phyloP scores from a whole-genome alignment of 2,888 invertebrate genomes.

The Caenorhabditis macrosperma region DNA sequence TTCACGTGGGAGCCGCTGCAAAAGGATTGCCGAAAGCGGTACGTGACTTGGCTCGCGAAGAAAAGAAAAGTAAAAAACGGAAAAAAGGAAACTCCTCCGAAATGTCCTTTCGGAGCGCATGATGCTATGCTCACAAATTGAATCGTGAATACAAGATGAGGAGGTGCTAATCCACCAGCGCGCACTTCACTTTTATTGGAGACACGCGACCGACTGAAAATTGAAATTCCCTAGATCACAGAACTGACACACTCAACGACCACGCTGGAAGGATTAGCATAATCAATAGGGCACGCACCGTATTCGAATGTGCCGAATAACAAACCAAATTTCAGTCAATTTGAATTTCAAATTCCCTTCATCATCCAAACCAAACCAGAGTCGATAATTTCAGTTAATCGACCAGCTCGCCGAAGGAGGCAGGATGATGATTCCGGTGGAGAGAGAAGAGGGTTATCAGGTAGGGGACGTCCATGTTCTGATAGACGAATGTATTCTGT shows the following conservation, averaged over 20 bases:
- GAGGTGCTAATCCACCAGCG: conserved; percentile 16
- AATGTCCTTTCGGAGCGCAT: conserved; percentile 35
- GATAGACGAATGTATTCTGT: no score
- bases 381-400: conserved; percentile 85
- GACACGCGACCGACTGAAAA: no score
- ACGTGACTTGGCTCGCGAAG: conserved; percentile 58
- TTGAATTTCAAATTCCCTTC: conserved; percentile 23
- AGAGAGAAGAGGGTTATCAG: conserved; percentile 65
- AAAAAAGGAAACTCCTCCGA: conserved; percentile 23
- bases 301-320: not conserved
- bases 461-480: conserved; percentile 9
- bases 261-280: conserved; percentile 31
- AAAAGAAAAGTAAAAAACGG: conserved; percentile 36
- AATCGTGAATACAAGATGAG: conserved; percentile 53
- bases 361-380: not conserved
- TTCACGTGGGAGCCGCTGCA: conserved; percentile 84
- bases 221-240: conserved; percentile 10
- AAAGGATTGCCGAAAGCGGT: conserved; percentile 81
- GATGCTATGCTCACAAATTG: conserved; percentile 45
- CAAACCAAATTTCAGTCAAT: conserved; percentile 16
- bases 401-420: conserved; percentile 94
- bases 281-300: conserved; percentile 7
- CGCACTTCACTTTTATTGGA: not conserved
- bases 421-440: conserved; percentile 84
- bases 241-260: not conserved